Conservation (phyloP, 2,797 vertebrate genomes). For the Podarcis siculus region DNA sequence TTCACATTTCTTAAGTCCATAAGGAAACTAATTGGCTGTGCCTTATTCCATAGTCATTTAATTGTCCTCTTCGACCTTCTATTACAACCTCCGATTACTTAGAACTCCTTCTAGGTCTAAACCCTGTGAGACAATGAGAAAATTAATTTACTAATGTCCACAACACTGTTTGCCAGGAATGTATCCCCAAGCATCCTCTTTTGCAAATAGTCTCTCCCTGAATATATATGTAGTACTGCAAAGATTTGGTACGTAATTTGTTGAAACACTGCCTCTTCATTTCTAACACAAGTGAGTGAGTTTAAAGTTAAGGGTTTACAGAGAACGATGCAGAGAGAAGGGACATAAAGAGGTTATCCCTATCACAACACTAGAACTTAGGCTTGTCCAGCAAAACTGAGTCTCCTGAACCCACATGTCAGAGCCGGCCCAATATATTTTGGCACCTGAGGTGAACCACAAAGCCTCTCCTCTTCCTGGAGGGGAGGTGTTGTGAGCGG, state of each 20-base stretch:
- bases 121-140: constrained; percentile 26
- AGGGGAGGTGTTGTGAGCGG: too few species aligned
- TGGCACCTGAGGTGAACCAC: too few species aligned
- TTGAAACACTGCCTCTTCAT: neutral
- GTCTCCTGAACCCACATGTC: too few species aligned
- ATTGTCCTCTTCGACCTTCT: neutral
- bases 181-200: constrained; percentile 54
- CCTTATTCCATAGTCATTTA: neutral
- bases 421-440: too few species aligned
- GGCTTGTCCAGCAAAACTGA: neutral
- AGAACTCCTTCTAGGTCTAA: constrained; percentile 10
- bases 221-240: constrained; percentile 55
- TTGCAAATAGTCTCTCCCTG: constrained; percentile 63
- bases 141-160: constrained; percentile 52
- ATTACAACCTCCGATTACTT: constrained; percentile 26
- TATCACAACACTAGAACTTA: neutral
- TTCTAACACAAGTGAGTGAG: neutral
- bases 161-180: constrained; percentile 51
- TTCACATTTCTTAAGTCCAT: neutral
- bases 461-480: too few species aligned
- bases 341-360: neutral
- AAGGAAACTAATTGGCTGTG: neutral
- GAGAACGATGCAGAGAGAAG: neutral
- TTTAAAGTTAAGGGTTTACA: neutral
- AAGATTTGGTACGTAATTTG: constrained; percentile 27